These are phyloP conservation scores for Lepidostoma basale DNA, from an alignment of 1,140 invertebrate species.

Conservation along the genomic window DNA sequence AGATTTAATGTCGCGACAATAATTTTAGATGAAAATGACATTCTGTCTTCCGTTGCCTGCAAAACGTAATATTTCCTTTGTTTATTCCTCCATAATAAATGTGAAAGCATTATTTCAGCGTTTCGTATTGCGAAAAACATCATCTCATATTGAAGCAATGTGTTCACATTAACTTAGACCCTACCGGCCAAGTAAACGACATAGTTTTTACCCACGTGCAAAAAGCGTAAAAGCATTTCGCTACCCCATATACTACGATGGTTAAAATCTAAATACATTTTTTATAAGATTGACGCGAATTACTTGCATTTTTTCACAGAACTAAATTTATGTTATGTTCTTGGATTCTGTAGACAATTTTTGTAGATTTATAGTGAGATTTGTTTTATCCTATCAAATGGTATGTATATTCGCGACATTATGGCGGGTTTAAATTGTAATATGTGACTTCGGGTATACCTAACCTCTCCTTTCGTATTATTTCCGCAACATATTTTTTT, in stretches of 20 bases:
- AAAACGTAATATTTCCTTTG: constrained; percentile 2
- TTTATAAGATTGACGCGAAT: too few species aligned
- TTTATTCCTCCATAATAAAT: not conserved
- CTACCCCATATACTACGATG: too few species aligned
- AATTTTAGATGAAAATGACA: constrained; percentile 2
- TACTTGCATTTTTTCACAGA: too few species aligned
- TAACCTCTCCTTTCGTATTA: too few species aligned
- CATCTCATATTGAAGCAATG: constrained; percentile 39
- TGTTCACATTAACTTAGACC: constrained; percentile 39
- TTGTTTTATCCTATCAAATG: constrained; percentile 32
- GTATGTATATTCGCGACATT: constrained; percentile 15
- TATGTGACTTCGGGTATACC: constrained; percentile 12
- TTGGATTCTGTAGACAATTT: too few species aligned
- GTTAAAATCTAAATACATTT: too few species aligned
- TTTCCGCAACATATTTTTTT: too few species aligned
- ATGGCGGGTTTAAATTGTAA: constrained; percentile 1
- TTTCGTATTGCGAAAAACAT: constrained; percentile 25
- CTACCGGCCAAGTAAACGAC: too few species aligned
- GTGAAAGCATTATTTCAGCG: not conserved
- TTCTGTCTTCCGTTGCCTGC: constrained; percentile 1
- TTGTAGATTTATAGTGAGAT: constrained; percentile 38
- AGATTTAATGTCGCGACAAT: too few species aligned
- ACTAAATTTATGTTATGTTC: too few species aligned
- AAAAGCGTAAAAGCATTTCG: too few species aligned
- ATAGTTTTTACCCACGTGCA: too few species aligned